Conservation (phyloP, 1,140 invertebrate species). For the Eueides isabella region DNA sequence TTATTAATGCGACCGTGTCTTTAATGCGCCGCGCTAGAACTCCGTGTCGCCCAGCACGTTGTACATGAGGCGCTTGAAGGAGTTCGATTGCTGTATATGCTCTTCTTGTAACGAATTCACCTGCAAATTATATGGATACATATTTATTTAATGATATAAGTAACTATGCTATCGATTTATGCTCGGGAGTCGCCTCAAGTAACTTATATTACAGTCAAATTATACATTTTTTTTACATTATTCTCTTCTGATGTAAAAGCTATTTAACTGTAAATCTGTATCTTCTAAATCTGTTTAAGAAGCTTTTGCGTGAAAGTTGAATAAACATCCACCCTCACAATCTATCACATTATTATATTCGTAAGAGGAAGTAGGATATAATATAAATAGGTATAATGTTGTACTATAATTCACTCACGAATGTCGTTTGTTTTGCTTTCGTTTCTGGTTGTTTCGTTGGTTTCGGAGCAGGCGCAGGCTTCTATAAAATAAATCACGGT, state of each 20-base stretch:
- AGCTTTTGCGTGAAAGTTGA: too few species aligned
- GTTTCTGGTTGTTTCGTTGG: conserved; percentile 54
- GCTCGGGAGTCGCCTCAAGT: too few species aligned
- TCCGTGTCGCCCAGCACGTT: conserved; percentile 91
- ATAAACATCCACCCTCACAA: too few species aligned
- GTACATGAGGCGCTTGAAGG: conserved; percentile 96
- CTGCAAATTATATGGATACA: conserved; percentile 68
- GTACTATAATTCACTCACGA: conserved; percentile 59
- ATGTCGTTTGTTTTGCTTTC: conserved; percentile 76
- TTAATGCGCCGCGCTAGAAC: conserved; percentile 83
- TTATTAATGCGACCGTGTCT: not conserved
- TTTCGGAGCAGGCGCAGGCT: conserved; percentile 65
- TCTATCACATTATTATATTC: too few species aligned
- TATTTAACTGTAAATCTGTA: too few species aligned
- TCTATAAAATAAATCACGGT: conserved; percentile 27
- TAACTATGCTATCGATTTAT: too few species aligned
- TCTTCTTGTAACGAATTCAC: conserved; percentile 85
- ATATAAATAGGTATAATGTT: not conserved
- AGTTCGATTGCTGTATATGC: conserved; percentile 94
- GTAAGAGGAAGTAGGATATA: too few species aligned
- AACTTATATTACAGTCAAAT: too few species aligned
- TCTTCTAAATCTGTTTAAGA: too few species aligned
- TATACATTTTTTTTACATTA: too few species aligned
- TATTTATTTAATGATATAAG: too few species aligned
- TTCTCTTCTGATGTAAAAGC: too few species aligned